phyloP scores from a whole-genome alignment of 2,113 vertebrate genomes.

The Catharus fuscescens region DNA sequence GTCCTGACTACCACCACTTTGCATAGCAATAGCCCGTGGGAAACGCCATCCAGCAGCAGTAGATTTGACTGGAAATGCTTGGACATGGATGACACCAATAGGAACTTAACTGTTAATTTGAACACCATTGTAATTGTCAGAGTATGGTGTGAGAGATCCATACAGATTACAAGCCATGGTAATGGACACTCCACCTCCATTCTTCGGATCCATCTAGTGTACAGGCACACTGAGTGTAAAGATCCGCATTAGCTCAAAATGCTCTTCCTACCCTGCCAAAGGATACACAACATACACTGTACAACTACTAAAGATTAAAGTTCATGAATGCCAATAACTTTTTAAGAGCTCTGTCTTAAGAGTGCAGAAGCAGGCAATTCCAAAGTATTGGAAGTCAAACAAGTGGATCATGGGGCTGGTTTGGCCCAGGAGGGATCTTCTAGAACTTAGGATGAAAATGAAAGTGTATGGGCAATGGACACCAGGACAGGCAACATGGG shows the following conservation, averaged over 20 bases:
- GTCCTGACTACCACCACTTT: neutral
- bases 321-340: neutral
- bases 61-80: neutral
- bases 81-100: neutral
- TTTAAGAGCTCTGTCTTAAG: neutral
- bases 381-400: neutral
- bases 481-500: neutral
- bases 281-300: rapidly evolving
- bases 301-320: neutral
- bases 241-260: neutral
- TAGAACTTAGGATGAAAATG: neutral
- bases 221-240: neutral
- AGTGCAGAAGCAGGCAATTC: neutral
- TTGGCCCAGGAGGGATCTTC: neutral
- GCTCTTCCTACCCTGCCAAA: neutral
- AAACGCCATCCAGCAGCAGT: neutral
- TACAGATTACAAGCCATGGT: neutral
- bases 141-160: neutral
- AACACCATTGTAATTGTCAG: neutral
- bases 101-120: neutral
- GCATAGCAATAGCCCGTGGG: neutral
- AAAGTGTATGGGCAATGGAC: neutral
- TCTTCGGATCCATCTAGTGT: neutral
- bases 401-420: neutral
- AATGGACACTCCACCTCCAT: neutral